Percentiles rank a stretch among this genome's conserved stretches.
phyloP scores from a whole-genome alignment of 1,140 invertebrate genomes.

The Acyrthosiphon pisum region DNA sequence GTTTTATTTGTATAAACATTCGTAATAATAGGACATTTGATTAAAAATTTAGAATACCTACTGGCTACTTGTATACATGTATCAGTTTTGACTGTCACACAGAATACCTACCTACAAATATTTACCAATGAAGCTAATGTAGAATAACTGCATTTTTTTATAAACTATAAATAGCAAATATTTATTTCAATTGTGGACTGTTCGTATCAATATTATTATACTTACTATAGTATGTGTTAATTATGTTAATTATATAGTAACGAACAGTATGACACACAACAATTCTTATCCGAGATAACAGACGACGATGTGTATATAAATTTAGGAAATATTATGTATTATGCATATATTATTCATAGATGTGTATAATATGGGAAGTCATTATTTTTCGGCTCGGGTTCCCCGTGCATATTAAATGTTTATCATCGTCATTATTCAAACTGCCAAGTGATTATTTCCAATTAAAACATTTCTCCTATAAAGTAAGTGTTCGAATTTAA shows the following conservation, averaged over 20 bases:
- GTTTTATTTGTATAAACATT: too few species aligned
- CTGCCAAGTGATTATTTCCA: not conserved
- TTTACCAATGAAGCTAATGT: not conserved
- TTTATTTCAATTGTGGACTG: not conserved
- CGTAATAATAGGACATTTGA: too few species aligned
- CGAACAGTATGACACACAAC: not conserved
- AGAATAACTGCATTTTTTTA: not conserved
- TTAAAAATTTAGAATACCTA: too few species aligned
- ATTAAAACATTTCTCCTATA: not conserved
- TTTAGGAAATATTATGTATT: conserved; percentile 1
- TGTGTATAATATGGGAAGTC: not conserved
- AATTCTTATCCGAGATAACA: not conserved
- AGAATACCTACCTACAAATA: not conserved
- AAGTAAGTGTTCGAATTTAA: not conserved
- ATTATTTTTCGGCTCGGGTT: not conserved
- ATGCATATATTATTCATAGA: not conserved
- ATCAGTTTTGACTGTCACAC: too few species aligned
- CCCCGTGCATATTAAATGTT: not conserved
- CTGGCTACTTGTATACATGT: too few species aligned
- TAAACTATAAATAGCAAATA: not conserved
- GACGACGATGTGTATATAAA: not conserved
- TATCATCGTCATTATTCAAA: not conserved
- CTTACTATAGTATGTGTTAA: not conserved
- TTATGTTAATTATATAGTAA: not conserved
- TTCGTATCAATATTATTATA: not conserved